These are phyloP conservation scores for Mycetomoellerius zeteki DNA, from an alignment of 1,140 invertebrate species.

Conservation along the genomic window DNA sequence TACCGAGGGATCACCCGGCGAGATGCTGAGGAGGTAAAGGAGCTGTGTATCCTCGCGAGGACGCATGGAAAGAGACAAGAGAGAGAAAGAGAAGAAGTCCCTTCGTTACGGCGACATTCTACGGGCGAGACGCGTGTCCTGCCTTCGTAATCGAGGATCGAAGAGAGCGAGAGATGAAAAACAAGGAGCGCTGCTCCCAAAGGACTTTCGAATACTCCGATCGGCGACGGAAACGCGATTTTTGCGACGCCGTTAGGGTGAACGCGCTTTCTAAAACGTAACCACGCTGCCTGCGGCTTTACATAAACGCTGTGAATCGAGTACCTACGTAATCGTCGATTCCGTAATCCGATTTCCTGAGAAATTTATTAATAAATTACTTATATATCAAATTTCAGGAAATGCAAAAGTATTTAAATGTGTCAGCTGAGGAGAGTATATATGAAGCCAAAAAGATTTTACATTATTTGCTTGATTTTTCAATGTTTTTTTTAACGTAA, in stretches of 20 bases:
- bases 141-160: constrained; percentile 85
- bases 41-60: constrained; percentile 37
- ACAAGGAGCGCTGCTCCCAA: constrained; percentile 70
- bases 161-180: constrained; percentile 73
- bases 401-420: neutral
- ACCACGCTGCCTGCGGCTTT: neutral
- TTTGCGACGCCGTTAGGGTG: constrained; percentile 51
- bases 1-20: constrained; percentile 78
- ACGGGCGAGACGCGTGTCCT: constrained; percentile 85
- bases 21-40: constrained; percentile 68
- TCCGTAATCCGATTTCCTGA: neutral
- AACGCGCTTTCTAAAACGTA: constrained; percentile 51
- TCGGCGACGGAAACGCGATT: constrained; percentile 64
- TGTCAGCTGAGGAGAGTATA: neutral
- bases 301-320: neutral
- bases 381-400: constrained; percentile 9
- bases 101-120: constrained; percentile 87
- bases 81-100: constrained; percentile 64
- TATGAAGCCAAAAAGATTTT: no score
- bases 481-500: no score
- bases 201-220: constrained; percentile 73
- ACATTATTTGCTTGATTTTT: no score
- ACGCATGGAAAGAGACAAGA: constrained; percentile 10
- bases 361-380: neutral
- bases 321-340: neutral